Evolutionary conservation across 2,797 vertebrate species (phyloP).

Genomic region (Pangasius larnaudii): DNA sequence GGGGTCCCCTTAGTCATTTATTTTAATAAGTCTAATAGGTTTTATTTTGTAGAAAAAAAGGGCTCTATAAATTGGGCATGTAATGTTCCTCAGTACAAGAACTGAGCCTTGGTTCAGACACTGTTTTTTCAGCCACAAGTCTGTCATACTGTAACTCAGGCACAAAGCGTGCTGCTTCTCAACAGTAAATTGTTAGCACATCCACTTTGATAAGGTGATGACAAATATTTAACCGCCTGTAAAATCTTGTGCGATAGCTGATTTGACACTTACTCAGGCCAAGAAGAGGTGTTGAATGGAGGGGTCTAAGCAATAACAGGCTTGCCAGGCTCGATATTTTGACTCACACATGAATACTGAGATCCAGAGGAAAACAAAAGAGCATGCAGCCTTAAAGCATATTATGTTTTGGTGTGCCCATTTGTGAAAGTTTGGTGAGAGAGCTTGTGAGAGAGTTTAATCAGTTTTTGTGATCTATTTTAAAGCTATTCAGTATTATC

Average conservation of each 20-base stretch:
- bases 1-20: not conserved
- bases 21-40: not conserved
- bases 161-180: conserved; percentile 43
- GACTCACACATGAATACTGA: not conserved
- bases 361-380: not conserved
- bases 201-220: conserved; percentile 38
- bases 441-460: not conserved
- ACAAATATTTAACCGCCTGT: conserved; percentile 59
- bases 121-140: conserved; percentile 25
- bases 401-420: not conserved
- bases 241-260: conserved; percentile 55
- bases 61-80: not conserved
- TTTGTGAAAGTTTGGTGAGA: not conserved
- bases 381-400: not conserved
- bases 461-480: not conserved
- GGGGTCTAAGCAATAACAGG: conserved; percentile 3
- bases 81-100: not conserved
- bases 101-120: conserved; percentile 8
- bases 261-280: conserved; percentile 49
- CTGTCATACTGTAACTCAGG: conserved; percentile 32
- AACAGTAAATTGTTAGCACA: conserved; percentile 53
- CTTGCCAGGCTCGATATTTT: conserved; percentile 18
- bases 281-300: conserved; percentile 20
- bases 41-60: not conserved
- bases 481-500: conserved; percentile 6